Percentiles rank a stretch among this genome's conserved stretches.
These are phyloP conservation scores for Sebastes hubbsi DNA, from an alignment of 2,797 vertebrate species.

Conservation along the genomic window DNA sequence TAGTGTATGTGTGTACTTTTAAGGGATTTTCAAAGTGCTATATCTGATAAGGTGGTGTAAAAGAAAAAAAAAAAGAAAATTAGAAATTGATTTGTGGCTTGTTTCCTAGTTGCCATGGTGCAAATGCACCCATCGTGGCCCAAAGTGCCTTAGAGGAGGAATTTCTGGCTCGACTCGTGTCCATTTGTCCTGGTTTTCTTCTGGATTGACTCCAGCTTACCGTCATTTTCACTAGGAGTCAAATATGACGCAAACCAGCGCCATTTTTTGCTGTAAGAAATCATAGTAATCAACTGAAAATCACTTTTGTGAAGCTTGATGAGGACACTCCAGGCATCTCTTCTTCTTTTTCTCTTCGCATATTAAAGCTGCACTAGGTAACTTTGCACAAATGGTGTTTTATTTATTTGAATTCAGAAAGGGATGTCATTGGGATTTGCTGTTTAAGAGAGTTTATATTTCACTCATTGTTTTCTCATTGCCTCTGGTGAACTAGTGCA, in stretches of 20 bases:
- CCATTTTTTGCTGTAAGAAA: slow-evolving; percentile 3
- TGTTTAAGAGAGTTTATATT: neutral
- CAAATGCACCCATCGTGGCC: slow-evolving; percentile 25
- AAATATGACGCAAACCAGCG: slow-evolving; percentile 7
- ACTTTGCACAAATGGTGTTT: slow-evolving; percentile 6
- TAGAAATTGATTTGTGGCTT: slow-evolving; percentile 56
- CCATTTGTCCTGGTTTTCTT: slow-evolving; percentile 17
- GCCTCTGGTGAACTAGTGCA: neutral
- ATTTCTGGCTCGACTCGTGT: neutral
- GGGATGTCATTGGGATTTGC: neutral
- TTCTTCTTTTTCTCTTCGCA: neutral
- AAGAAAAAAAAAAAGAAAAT: slow-evolving; percentile 1
- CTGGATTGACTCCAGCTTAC: neutral
- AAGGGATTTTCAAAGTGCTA: slow-evolving; percentile 61
- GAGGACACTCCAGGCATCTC: neutral
- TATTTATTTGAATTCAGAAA: neutral
- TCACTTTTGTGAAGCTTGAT: neutral
- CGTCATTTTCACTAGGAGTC: neutral
- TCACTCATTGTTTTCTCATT: neutral
- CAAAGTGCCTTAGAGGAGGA: slow-evolving; percentile 50
- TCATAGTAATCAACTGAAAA: slow-evolving; percentile 7
- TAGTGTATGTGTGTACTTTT: slow-evolving; percentile 12
- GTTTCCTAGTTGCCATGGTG: slow-evolving; percentile 34
- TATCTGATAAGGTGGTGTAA: slow-evolving; percentile 22
- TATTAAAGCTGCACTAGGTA: slow-evolving; percentile 34